Base-by-base conservation (phyloP, 2,113 vertebrate species). In the Ascaphus truei region DNA sequence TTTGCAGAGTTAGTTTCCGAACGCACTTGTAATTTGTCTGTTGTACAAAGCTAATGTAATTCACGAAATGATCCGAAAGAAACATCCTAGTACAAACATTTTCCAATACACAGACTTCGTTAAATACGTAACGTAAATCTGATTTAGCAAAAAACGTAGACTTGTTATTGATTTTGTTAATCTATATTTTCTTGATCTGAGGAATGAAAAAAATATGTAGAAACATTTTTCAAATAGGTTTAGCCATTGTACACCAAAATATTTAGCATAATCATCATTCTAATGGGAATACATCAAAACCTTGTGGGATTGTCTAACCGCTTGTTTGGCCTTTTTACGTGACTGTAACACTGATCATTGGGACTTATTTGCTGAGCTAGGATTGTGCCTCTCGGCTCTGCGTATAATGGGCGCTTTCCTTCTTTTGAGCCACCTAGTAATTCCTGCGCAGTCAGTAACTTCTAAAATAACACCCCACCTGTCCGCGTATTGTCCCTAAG, bases 81-180 rank as follows among this genome's bases (percentile, higher is more conserved):
- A 26, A 43, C 53, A 68, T 68, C 59, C 59, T 23, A 68, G 65
- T 27, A 57, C 66, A 52, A 41, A 23, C 67, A 52, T 52, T 61
- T 61, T 71, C 57, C 57, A 61, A 71, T 71, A 61, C 52, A 66
- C 63, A 45, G 43, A 45, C 36, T 66, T 41, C 51, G 33, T 50
- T 61, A 47, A 61, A 57, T 39, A 71, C 51, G 52, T 27, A 71
- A 61, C 39, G 39, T 13, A 34, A 61, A 59, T 59, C 43, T 51
- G 66, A 69, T 69, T 66, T 69, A 50, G 43, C 50, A 69, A 69
- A 20, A 60, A 71, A 61, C 51, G 39, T 51, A 61, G 16, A 27
- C 56, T 61, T 11, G n/a, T 61, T 71, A 71, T 71, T 61, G 57
- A 71, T 71, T 41, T 71, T 30, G 57, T 47, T 52, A 71, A 71